Base-by-base conservation (phyloP, 92 coral and sea anemone genomes). In the Siderastrea radians region DNA sequence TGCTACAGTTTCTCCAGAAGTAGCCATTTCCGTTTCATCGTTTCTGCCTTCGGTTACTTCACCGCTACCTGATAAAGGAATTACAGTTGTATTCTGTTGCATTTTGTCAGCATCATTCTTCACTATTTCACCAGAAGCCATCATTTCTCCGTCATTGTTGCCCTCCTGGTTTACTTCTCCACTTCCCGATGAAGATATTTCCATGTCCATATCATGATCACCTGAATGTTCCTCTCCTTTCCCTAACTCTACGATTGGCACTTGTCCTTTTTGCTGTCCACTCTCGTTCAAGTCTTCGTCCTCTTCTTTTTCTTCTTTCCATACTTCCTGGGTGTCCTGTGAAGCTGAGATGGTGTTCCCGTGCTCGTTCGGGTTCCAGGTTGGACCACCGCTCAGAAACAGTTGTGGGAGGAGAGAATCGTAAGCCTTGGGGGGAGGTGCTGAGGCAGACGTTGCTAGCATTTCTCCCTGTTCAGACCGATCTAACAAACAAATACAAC, bases 341-440 rank as follows among this genome's bases (percentile, higher is more conserved):
- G 72, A 12, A 1, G 10, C 5, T 16, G 50, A 10, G 15, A 3
- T 58, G n/a, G 67, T 57, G 66, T 14, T 17, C n/a, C 14, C 10
- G 19, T 57, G 26, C 66, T 45, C 48, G 13, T 60, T 46, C 12
- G 48, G 6, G 13, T 45, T 78, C 87, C 87, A 83, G 16, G 80
- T 83, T 7, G 77, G 87, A 48, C 79, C 72, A 74, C 72, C 57
- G 38, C 87, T 63, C 51, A 73, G 13, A 52, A 61, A 75, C 14
- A 83, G 87, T 52, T 83, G 65, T 19, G 87, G 87, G 19, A 83
- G 71, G 16, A 83, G 78, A 15, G 87, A 17, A 10, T 83, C 87
- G 38, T 83, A 83, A 0, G 80, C 62, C 52, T 52, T 72, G 4
- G 87, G 87, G 2, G 73, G 61, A 72, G 87, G 71, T 17, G 71